These are phyloP conservation scores for Anabas testudineus DNA, from an alignment of 2,797 vertebrate genomes.

Conservation along the genomic window DNA sequence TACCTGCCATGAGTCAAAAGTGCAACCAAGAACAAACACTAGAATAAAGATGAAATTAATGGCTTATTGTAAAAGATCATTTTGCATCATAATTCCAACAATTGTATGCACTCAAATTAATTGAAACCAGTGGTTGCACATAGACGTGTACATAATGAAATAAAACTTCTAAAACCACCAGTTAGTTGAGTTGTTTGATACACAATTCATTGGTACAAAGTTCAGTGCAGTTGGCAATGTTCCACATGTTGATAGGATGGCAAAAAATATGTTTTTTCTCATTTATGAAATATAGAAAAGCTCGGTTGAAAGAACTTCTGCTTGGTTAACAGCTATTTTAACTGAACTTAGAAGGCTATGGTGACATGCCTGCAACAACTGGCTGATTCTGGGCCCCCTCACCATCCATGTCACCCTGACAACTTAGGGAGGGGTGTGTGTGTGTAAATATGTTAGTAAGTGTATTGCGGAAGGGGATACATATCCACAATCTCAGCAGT, in stretches of 20 bases:
- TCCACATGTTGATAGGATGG: background rate
- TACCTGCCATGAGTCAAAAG: background rate
- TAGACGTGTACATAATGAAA: background rate
- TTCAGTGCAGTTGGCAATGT: background rate
- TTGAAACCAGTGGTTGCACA: background rate
- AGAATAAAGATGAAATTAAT: background rate
- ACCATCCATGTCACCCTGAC: slow-evolving; percentile 11
- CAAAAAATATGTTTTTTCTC: background rate
- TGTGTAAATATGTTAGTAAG: background rate
- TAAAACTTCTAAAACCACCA: background rate
- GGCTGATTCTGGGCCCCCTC: background rate
- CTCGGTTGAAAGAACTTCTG: background rate
- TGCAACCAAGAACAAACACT: background rate
- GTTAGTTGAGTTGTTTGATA: background rate
- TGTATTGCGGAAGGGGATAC: background rate
- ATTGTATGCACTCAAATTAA: background rate
- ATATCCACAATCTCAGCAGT: slow-evolving; percentile 44
- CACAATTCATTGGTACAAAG: background rate
- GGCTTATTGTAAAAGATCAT: background rate
- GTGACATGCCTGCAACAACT: background rate
- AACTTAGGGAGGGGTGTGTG: too few species aligned
- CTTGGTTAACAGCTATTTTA: background rate
- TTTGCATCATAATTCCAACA: background rate
- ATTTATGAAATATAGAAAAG: background rate
- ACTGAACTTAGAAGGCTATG: background rate